These are phyloP conservation scores for Rhopalosiphum nymphaeae DNA, from an alignment of 2,888 invertebrate genomes.

Conservation along the genomic window DNA sequence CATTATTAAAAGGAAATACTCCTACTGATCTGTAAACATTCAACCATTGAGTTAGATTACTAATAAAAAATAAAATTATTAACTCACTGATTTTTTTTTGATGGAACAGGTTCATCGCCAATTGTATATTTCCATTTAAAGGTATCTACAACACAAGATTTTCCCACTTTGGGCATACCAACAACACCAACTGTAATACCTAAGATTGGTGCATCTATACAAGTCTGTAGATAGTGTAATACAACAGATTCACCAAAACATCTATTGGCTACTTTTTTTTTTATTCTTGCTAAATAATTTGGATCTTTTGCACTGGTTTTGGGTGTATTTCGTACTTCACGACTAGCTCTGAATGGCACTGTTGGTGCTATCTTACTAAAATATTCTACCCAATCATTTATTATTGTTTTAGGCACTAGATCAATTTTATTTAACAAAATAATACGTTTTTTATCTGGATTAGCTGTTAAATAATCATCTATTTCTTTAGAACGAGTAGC, in stretches of 20 bases:
- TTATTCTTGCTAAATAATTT: constrained; percentile 52
- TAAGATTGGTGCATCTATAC: constrained; percentile 51
- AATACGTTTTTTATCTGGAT: constrained; percentile 59
- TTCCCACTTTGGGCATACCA: constrained; percentile 61
- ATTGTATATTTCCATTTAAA: constrained; percentile 60
- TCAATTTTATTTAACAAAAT: constrained; percentile 63
- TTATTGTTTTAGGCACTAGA: constrained; percentile 57
- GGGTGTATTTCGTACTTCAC: constrained; percentile 60
- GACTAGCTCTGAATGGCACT: constrained; percentile 59
- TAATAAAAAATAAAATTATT: background rate
- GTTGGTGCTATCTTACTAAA: constrained; percentile 61
- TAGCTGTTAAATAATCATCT: constrained; percentile 13
- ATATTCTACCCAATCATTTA: constrained; percentile 56
- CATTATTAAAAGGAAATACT: constrained; percentile 58
- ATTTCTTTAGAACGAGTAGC: constrained; percentile 61
- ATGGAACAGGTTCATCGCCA: constrained; percentile 54
- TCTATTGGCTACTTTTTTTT: constrained; percentile 56
- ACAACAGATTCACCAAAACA: constrained; percentile 60
- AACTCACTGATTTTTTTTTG: constrained; percentile 58
- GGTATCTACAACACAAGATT: constrained; percentile 62
- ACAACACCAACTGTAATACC: constrained; percentile 60
- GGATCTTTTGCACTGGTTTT: constrained; percentile 62
- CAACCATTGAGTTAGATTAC: background rate
- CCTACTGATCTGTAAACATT: background rate
- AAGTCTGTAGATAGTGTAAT: constrained; percentile 40